Percentiles rank a stretch among this genome's conserved stretches.
These are phyloP conservation scores for Lycopodina hypogea DNA, from an alignment of 37 sponge, comb jelly and placozoan species.

Conservation along the genomic window DNA sequence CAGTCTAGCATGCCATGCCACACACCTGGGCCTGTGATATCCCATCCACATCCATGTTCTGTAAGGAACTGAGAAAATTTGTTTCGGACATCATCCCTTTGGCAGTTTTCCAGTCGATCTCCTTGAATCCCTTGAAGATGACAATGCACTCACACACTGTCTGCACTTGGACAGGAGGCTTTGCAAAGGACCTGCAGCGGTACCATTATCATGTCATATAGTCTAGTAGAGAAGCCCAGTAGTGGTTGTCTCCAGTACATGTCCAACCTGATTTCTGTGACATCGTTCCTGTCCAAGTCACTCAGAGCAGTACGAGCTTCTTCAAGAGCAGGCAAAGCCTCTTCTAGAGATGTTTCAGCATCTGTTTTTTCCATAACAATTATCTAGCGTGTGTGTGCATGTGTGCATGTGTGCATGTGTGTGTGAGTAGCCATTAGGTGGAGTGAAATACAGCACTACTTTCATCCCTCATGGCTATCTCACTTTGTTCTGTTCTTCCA, in stretches of 20 bases:
- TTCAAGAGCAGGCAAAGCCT: conserved; percentile 97
- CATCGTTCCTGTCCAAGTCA: conserved; percentile 89
- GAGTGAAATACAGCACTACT: neutral
- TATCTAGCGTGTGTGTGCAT: too few species aligned
- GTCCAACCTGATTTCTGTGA: conserved; percentile 88
- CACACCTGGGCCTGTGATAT: conserved; percentile 80
- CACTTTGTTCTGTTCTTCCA: conserved; percentile 95
- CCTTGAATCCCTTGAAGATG: conserved; percentile 83
- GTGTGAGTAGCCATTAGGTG: neutral
- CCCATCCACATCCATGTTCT: conserved; percentile 92
- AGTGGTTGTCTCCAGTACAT: neutral
- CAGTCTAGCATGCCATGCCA: neutral
- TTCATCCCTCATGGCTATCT: neutral
- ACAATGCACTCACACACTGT: conserved; percentile 96
- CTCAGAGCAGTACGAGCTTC: conserved; percentile 92
- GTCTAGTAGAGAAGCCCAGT: neutral
- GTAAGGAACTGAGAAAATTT: conserved; percentile 85
- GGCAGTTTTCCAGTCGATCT: conserved; percentile 92
- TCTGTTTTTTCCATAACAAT: conserved; percentile 87
- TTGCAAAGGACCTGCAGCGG: conserved; percentile 86
- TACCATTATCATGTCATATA: neutral
- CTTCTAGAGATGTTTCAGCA: conserved; percentile 89
- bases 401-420: neutral
- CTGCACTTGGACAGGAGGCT: conserved; percentile 93
- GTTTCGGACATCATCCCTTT: conserved; percentile 98